A percentile compares a stretch with the other conserved stretches of the same genome.
phyloP scores from a whole-genome alignment of 2,888 invertebrate species.

The Geophilus truncorum region DNA sequence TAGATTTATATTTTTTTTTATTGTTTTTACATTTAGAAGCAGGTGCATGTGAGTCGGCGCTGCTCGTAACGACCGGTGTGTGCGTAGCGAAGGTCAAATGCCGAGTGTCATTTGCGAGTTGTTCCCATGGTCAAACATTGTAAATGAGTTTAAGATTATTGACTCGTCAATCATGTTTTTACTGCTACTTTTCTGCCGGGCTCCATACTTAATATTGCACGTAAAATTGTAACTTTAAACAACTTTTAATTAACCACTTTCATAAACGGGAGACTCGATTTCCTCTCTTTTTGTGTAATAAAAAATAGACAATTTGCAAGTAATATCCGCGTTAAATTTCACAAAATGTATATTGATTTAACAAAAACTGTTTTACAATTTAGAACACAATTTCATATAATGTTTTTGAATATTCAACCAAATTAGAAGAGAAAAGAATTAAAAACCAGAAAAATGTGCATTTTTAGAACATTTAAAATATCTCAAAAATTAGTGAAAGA shows the following conservation, averaged over 20 bases:
- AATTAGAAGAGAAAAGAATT: too few species aligned
- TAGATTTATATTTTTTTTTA: background rate
- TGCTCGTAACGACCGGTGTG: background rate
- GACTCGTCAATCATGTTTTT: constrained; percentile 10
- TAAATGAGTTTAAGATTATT: constrained; percentile 14
- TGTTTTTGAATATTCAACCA: too few species aligned
- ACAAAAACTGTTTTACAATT: too few species aligned
- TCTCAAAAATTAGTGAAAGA: too few species aligned
- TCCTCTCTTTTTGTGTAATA: too few species aligned
- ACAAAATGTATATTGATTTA: too few species aligned
- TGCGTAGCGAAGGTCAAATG: constrained; percentile 9
- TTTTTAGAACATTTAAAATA: too few species aligned
- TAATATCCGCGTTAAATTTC: too few species aligned
- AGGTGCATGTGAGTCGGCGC: background rate
- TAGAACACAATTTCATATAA: too few species aligned
- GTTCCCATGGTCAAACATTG: constrained; percentile 15
- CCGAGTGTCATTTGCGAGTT: constrained; percentile 15
- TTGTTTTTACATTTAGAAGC: background rate
- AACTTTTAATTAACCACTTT: background rate
- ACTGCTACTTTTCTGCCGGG: background rate
- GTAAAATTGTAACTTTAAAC: background rate
- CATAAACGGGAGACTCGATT: too few species aligned
- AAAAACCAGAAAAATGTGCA: too few species aligned
- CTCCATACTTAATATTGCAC: background rate
- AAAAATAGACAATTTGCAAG: too few species aligned